These are phyloP conservation scores for Phyllotreta striolata DNA, from an alignment of 2,888 invertebrate genomes.

Conservation along the genomic window DNA sequence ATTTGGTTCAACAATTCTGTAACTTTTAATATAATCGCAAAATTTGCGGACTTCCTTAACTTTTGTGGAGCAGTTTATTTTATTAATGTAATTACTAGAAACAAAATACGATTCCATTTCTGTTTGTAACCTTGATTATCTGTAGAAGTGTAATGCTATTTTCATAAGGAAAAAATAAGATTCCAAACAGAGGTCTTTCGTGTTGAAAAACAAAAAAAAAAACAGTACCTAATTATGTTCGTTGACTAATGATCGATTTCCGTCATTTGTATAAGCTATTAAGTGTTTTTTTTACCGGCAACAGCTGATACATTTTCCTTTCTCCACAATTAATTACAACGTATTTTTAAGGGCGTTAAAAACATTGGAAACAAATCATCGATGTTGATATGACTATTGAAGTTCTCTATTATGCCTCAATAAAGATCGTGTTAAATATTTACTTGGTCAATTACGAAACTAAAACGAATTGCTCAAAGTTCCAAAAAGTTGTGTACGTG, in stretches of 20 bases:
- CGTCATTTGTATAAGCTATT: conserved; percentile 42
- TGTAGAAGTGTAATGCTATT: background rate
- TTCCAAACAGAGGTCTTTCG: conserved; percentile 11
- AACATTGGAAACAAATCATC: too few species aligned
- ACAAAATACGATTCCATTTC: too few species aligned
- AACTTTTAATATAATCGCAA: too few species aligned
- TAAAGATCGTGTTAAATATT: background rate
- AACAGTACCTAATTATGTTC: conserved; percentile 42
- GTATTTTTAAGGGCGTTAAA: too few species aligned
- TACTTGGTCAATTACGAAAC: background rate
- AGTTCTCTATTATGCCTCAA: background rate
- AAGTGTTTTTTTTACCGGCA: conserved; percentile 40
- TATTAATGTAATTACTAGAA: too few species aligned
- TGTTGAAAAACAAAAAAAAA: conserved; percentile 16
- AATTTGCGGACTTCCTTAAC: too few species aligned
- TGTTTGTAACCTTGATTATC: too few species aligned
- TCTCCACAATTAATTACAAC: conserved; percentile 18
- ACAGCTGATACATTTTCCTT: conserved; percentile 34
- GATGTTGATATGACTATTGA: too few species aligned
- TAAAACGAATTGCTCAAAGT: background rate
- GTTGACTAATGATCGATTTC: conserved; percentile 55
- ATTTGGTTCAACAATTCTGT: too few species aligned
- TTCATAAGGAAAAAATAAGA: background rate
- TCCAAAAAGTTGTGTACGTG: conserved; percentile 22
- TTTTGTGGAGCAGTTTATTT: too few species aligned